Evolutionary conservation across 2,113 vertebrate species (phyloP).

Genomic region (human): DNA sequence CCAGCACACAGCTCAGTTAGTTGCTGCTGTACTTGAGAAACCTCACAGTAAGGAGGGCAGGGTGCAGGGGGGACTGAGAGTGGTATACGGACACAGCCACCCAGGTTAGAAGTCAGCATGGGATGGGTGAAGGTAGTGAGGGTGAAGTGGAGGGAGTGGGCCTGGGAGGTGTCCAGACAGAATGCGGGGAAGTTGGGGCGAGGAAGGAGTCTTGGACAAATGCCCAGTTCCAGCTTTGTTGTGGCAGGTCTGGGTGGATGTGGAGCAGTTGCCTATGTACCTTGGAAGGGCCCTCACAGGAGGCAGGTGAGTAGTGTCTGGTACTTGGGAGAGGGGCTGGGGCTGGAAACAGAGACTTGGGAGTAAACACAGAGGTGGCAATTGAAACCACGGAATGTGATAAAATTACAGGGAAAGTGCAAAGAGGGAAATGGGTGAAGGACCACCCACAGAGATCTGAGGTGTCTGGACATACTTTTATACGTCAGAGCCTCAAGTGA

Average conservation of each 20-base stretch:
- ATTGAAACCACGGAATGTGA: neutral
- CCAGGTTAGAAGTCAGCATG: neutral
- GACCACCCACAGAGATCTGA: neutral
- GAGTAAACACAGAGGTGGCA: neutral
- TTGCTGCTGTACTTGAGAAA: neutral
- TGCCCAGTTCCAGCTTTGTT: neutral
- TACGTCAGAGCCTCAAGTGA: neutral
- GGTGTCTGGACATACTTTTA: neutral
- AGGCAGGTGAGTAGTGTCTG: neutral
- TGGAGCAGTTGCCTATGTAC: too few relatives aligned
- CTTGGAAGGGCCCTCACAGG: neutral
- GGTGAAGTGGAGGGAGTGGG: too few relatives aligned
- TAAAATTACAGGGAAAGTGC: neutral
- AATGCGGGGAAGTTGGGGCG: neutral
- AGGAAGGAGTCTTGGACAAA: neutral
- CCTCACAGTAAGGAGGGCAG: neutral
- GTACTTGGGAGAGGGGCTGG: neutral
- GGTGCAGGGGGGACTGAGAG: neutral
- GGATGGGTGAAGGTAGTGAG: neutral
- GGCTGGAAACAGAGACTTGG: neutral
- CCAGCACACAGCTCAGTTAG: neutral
- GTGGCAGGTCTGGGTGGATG: neutral
- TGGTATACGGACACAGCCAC: fast-evolving
- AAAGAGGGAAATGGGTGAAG: neutral
- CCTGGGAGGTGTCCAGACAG: neutral